Percentiles rank a stretch among this genome's conserved stretches.
Evolutionary conservation across 2,113 vertebrate species (phyloP).

Genomic region (Morphnarchus princeps): DNA sequence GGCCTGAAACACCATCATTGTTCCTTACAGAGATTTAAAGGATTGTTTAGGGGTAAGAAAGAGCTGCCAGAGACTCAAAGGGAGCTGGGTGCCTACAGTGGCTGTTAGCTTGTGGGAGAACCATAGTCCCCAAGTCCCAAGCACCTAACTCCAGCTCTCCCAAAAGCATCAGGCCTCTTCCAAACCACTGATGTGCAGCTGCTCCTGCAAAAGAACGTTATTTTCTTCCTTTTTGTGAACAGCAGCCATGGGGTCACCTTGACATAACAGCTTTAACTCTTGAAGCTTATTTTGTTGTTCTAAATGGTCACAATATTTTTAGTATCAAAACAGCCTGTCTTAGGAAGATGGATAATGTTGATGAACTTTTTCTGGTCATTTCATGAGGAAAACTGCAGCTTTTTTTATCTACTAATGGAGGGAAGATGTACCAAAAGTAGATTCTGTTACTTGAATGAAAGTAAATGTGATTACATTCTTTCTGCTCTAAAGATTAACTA

Average conservation of each 20-base stretch:
- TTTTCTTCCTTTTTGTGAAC: not conserved
- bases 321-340: not conserved
- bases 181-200: not conserved
- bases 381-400: not conserved
- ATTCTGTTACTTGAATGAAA: not conserved
- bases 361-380: not conserved
- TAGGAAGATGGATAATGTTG: not conserved
- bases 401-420: not conserved
- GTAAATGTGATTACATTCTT: not conserved
- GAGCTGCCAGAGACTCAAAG: not conserved
- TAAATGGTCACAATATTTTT: not conserved
- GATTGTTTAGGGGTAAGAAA: not conserved
- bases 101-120: not conserved
- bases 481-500: slow-evolving; percentile 45
- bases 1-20: not conserved
- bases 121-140: not conserved
- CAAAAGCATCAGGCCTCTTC: not conserved
- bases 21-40: not conserved
- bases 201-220: not conserved
- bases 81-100: not conserved
- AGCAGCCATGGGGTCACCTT: not conserved
- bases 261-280: not conserved
- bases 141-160: not conserved
- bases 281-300: not conserved
- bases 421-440: not conserved